Base-by-base conservation (phyloP, 2,888 invertebrate genomes). In the Drosophila mercatorum region DNA sequence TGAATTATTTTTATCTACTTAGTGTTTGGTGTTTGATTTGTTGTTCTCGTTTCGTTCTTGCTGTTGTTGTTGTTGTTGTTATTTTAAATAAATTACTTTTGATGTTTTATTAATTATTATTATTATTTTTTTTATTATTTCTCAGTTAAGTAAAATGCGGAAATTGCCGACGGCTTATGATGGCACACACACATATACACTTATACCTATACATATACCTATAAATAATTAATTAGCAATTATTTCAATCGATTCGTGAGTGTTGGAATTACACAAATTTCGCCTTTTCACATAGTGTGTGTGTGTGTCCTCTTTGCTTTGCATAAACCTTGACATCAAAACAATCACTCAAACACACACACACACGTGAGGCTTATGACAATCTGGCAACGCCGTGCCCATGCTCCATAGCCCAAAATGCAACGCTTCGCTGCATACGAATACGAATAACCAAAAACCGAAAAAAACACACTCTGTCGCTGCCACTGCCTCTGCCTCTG, bases 381-480 rank as follows among this genome's bases (percentile, higher is more conserved):
- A 59, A 60, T 89, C 86, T 89, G 86, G 86, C 90, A 89, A 86
- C 86, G 61, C 84, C 62, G 67, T 68, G 49, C 72, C 78, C 74
- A 68, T 61, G 68, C 65, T 69, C 75, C 67, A 71, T 75, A 80
- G 72, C 88, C 89, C 71, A 88, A 87, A 87, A 88, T 90, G 87
- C 77, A 88, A 87, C 90, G 86, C 86, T 87, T 88, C 81, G 86
- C 40, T 87, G 86, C 89, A 72, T 88, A 85, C 65, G 69, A 88
- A 84, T 72, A 86, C 53, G 47, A 63, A 58, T 72, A 64, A 61
- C 41, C 67, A 72, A 72, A 86, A 72, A 64, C 47, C 49, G 51
- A 62, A 36, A 62, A 36, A 43, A 55, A 31, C 34, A 52, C 36
- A 26, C 52, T 22, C 52, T 14, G 36, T 22, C 28, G 1, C 38